Percentiles rank a stretch among this genome's conserved stretches.
Evolutionary conservation across 2,113 vertebrate species (phyloP).

Genomic region (Panthera tigris): DNA sequence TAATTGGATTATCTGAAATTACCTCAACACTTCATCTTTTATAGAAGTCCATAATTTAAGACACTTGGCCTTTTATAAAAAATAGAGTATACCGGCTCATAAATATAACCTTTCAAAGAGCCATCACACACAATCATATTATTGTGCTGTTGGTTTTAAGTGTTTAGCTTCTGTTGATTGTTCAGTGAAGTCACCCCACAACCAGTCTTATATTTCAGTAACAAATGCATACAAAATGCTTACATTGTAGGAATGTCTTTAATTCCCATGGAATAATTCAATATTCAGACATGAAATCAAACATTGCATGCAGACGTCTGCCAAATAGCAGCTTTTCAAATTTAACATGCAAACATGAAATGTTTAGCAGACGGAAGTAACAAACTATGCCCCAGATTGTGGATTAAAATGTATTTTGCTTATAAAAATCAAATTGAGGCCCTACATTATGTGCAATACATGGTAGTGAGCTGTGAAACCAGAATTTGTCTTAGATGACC

Average conservation of each 20-base stretch:
- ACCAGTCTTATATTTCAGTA: neutral
- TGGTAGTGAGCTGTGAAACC: neutral
- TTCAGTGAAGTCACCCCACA: neutral
- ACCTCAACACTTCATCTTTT: neutral
- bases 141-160: neutral
- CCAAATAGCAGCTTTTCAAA: neutral
- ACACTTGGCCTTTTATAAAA: constrained; percentile 6
- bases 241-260: neutral
- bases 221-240: neutral
- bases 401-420: neutral
- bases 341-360: neutral
- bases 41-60: constrained; percentile 6
- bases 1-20: neutral
- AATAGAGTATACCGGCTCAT: neutral
- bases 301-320: neutral
- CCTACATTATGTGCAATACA: neutral
- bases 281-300: neutral
- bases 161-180: neutral
- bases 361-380: neutral
- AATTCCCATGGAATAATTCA: neutral
- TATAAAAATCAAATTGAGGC: neutral
- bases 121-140: neutral
- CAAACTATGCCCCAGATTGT: neutral
- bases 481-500: neutral
- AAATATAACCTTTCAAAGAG: neutral